A percentile compares a stretch with the other conserved stretches of the same genome.
These are phyloP conservation scores for Alviniconcha strummeri DNA, from an alignment of 2,888 invertebrate species.

Conservation along the genomic window DNA sequence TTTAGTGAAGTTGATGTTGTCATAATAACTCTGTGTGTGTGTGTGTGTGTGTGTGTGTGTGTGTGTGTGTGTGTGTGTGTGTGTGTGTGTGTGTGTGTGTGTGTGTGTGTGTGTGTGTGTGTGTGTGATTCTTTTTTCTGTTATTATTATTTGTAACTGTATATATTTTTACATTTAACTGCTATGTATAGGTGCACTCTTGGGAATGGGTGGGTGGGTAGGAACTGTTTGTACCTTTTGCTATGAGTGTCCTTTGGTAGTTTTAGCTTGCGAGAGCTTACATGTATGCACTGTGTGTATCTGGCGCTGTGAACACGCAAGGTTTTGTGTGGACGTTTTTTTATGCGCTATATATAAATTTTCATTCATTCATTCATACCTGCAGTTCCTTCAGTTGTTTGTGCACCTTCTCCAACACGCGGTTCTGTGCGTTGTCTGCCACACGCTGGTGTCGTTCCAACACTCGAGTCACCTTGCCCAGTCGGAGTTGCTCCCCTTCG, in stretches of 20 bases:
- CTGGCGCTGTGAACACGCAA: neutral
- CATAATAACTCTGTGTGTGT: neutral
- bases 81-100: conserved; percentile 1
- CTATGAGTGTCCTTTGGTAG: neutral
- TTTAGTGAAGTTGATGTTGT: neutral
- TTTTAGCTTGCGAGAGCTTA: neutral
- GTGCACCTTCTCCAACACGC: conserved; percentile 22
- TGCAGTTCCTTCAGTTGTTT: conserved; percentile 30
- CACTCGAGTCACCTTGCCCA: conserved; percentile 34
- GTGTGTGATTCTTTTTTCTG: neutral
- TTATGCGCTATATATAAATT: too few species aligned
- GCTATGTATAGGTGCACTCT: neutral
- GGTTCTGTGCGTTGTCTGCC: neutral
- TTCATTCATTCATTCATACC: neutral
- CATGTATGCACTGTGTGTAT: neutral
- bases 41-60: neutral
- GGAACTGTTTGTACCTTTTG: neutral
- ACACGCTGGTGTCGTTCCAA: conserved; percentile 23
- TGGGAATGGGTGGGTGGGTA: neutral
- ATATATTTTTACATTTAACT: neutral
- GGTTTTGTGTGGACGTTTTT: neutral
- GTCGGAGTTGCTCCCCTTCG: conserved; percentile 34
- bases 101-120: neutral
- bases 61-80: neutral
- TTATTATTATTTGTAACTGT: neutral